phyloP scores from a whole-genome alignment of 1,140 invertebrate genomes.

The Oedothorax gibbosus region DNA sequence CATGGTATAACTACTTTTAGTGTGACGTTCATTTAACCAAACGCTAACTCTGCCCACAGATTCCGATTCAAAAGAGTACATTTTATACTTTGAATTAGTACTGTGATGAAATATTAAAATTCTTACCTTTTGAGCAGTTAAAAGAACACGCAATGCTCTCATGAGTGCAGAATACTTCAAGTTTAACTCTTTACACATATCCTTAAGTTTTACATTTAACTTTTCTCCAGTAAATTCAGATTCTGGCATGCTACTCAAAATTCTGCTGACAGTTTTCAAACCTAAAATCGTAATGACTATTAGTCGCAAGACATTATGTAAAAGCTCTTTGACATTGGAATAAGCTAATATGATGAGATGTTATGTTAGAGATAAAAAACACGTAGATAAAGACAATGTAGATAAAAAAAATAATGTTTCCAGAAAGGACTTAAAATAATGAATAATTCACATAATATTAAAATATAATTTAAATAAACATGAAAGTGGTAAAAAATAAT shows the following conservation, averaged over 20 bases:
- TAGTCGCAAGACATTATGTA: background rate
- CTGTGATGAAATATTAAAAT: constrained; percentile 39
- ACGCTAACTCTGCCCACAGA: too few relatives aligned
- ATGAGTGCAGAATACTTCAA: constrained; percentile 47
- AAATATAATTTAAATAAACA: background rate
- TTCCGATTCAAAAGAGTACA: background rate
- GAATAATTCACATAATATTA: background rate
- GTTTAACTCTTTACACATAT: constrained; percentile 40
- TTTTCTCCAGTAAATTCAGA: constrained; percentile 25
- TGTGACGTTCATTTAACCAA: too few relatives aligned
- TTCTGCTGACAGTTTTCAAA: constrained; percentile 10
- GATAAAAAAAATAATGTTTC: background rate
- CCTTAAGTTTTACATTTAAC: constrained; percentile 28
- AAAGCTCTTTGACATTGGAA: background rate
- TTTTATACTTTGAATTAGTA: background rate
- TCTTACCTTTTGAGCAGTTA: constrained; percentile 38
- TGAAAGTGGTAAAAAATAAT: too few relatives aligned
- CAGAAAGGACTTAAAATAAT: background rate
- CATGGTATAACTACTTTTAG: too few relatives aligned
- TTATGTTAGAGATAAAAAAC: background rate
- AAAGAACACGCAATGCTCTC: constrained; percentile 40
- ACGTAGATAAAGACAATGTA: background rate
- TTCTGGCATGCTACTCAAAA: background rate
- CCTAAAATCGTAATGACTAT: constrained; percentile 13
- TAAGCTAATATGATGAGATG: background rate